Conservation (phyloP, 2,113 vertebrate genomes). For the Hippocampus guttulatus region DNA sequence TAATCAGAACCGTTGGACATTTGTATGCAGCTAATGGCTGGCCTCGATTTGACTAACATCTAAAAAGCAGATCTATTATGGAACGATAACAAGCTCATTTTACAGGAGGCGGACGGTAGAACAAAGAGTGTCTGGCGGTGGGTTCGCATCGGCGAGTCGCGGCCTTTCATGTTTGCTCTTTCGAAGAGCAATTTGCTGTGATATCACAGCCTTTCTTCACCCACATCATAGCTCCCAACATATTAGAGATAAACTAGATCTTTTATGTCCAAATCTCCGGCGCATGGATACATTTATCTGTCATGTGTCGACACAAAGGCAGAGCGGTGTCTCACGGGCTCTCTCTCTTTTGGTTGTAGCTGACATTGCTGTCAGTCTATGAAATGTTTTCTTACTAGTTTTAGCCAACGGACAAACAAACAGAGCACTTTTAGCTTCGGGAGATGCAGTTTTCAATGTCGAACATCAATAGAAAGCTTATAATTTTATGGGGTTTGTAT, state of each 20-base stretch:
- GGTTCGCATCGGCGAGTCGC: slow-evolving; percentile 43
- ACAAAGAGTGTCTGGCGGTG: slow-evolving; percentile 51
- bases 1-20: slow-evolving; percentile 47
- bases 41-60: slow-evolving; percentile 42
- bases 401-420: neutral
- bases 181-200: slow-evolving; percentile 58
- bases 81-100: slow-evolving; percentile 64
- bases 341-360: slow-evolving; percentile 26
- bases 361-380: slow-evolving; percentile 21
- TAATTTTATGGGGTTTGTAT: too few species aligned
- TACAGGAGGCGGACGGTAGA: slow-evolving; percentile 52
- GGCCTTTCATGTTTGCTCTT: slow-evolving; percentile 54
- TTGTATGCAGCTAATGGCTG: slow-evolving; percentile 44
- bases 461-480: too few species aligned
- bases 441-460: too few species aligned
- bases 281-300: slow-evolving; percentile 32
- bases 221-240: slow-evolving; percentile 51
- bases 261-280: slow-evolving; percentile 38
- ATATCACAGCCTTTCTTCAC: slow-evolving; percentile 55
- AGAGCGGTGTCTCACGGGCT: slow-evolving; percentile 18
- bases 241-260: slow-evolving; percentile 58
- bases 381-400: neutral
- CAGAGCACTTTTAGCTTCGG: too few species aligned
- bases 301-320: slow-evolving; percentile 25
- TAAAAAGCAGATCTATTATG: slow-evolving; percentile 58